Conservation (phyloP, 2,797 vertebrate species). For the Melanogrammus aeglefinus region DNA sequence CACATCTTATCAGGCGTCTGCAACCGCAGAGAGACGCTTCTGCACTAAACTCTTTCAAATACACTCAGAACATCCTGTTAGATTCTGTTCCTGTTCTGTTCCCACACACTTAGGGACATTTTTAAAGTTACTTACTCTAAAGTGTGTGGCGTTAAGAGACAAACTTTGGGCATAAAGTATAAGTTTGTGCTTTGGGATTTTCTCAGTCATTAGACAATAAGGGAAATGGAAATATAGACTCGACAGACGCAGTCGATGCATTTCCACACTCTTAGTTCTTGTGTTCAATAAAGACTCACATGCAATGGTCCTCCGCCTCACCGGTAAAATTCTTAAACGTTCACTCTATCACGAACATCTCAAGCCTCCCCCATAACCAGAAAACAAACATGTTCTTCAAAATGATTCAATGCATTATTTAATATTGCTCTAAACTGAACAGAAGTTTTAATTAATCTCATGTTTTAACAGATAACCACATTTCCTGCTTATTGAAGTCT, state of each 20-base stretch:
- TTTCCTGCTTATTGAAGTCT: not conserved
- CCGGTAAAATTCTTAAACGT: not conserved
- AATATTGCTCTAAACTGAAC: not conserved
- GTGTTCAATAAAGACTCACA: not conserved
- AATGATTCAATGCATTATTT: not conserved
- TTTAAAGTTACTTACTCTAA: constrained; percentile 18
- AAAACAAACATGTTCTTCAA: not conserved
- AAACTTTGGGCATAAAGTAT: constrained; percentile 54
- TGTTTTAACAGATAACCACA: constrained; percentile 2
- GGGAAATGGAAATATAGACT: constrained; percentile 31
- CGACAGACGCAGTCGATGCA: not conserved
- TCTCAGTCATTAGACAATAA: constrained; percentile 25
- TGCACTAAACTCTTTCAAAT: constrained; percentile 40
- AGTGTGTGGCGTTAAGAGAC: constrained; percentile 50
- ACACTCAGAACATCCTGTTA: constrained; percentile 61
- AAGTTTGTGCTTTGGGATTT: constrained; percentile 50
- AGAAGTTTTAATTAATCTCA: not conserved
- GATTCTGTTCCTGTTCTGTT: constrained; percentile 35
- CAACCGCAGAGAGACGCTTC: constrained; percentile 21
- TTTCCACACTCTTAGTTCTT: not conserved
- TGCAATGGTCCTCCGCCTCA: not conserved
- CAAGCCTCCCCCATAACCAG: not conserved
- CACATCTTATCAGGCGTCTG: constrained; percentile 76
- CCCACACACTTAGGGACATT: constrained; percentile 21
- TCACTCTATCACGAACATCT: not conserved